Base-by-base conservation (phyloP, 2,113 vertebrate species). In the Glaucidium brasilianum region DNA sequence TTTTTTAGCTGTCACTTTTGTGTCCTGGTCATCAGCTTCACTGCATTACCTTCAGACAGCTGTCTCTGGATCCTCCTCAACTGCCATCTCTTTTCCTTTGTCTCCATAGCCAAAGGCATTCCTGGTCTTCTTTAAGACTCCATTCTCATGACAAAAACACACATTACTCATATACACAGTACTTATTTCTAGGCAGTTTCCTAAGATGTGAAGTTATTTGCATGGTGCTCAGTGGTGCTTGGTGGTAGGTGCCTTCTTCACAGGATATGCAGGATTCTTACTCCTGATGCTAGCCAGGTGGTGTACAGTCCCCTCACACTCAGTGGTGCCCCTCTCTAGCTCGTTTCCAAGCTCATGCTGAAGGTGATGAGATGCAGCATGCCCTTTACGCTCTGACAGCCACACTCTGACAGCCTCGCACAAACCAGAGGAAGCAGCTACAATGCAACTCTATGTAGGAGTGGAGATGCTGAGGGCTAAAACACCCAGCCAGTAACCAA, bases 201-300 rank as follows among this genome's bases (percentile, higher is more conserved):
- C 79, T 50, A n/a, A 15, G 32, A 25, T 12, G 19, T 20, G 25
- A 39, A 72, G 58, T 71, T 60, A 35, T n/a, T 56, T 20, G 41
- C 6, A 9, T 18, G 39, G 39, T 88, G 41, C 53, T 72, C 1
- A 1, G 47, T 26, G 22, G 13, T 63, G 37, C n/a, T 5, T 72
- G 63, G 12, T 82, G 68, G 27, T 19, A 67, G 56, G 18, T 15
- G 12, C 39, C 10, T 39, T 49, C 27, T 78, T 78, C 22, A 3
- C 18, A 59, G 89, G 62, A 41, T n/a, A 15, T 0, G 0, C 16
- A 22, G 39, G 23, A 34, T 55, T 78, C 27, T 32, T 1, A 1
- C 3, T 55, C 55, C 16, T 2, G 2, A 0, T 32, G 55, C 11
- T 53, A 13, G 26, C 34, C 49, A 50, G 19, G 58, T 68, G n/a